A percentile compares a stretch with the other conserved stretches of the same genome.
phyloP scores from a whole-genome alignment of 2,888 invertebrate genomes.

The Melinaea menophilus region DNA sequence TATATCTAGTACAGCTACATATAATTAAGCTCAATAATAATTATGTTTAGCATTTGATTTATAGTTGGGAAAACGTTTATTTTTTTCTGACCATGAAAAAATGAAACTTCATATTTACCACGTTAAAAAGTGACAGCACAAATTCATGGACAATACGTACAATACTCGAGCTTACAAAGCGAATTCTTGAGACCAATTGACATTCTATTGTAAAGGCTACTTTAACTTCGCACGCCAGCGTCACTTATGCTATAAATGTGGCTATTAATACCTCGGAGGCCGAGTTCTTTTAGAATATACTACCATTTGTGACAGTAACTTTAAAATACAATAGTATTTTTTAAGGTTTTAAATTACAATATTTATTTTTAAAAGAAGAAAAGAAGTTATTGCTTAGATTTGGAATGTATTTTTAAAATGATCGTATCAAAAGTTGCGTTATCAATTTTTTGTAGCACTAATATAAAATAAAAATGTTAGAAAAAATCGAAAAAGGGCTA shows the following conservation, averaged over 20 bases:
- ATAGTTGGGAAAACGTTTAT: background rate
- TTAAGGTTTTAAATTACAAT: background rate
- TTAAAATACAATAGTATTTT: background rate
- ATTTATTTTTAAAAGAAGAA: background rate
- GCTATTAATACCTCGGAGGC: background rate
- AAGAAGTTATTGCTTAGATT: no score
- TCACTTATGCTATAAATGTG: conserved; percentile 1
- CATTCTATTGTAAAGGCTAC: conserved; percentile 25
- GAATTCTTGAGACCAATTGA: conserved; percentile 18
- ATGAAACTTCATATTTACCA: background rate
- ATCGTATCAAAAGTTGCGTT: no score
- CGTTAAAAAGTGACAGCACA: conserved; percentile 3
- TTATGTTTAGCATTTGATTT: no score
- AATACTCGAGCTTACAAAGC: conserved; percentile 5
- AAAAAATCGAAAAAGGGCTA: background rate
- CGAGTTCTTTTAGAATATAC: background rate
- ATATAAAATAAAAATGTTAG: background rate
- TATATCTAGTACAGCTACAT: no score
- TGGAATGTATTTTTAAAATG: no score
- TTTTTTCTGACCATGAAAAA: background rate
- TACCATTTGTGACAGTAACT: background rate
- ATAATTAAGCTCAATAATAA: no score
- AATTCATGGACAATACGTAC: conserved; percentile 4
- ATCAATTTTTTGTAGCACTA: no score
- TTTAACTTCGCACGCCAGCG: conserved; percentile 1